These are phyloP conservation scores for Drosophila siamana DNA, from an alignment of 2,888 invertebrate genomes.

Conservation along the genomic window DNA sequence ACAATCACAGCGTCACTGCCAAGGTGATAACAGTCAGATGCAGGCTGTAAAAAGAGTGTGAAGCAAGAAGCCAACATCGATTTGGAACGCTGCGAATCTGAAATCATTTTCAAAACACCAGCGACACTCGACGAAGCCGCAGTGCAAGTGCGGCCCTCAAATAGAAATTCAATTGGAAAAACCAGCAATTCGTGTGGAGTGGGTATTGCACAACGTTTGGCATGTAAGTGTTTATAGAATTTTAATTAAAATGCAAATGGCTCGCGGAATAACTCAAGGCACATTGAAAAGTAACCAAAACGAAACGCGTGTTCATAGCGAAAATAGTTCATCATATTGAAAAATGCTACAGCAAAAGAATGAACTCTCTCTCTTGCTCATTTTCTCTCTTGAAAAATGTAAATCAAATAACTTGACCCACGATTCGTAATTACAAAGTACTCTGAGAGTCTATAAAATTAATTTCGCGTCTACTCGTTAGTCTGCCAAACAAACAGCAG, in stretches of 20 bases:
- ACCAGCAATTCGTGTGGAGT: constrained; percentile 10
- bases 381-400: not conserved
- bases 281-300: not conserved
- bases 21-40: constrained; percentile 55
- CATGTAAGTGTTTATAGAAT: constrained; percentile 39
- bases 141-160: constrained; percentile 3
- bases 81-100: constrained; percentile 30
- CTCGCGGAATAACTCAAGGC: not conserved
- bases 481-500: no score
- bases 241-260: not conserved
- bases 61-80: constrained; percentile 26
- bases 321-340: not conserved
- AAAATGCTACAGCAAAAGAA: not conserved
- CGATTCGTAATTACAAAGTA: not conserved
- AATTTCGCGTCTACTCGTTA: constrained; percentile 6
- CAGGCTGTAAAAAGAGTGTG: constrained; percentile 29
- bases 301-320: not conserved
- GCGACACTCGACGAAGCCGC: constrained; percentile 25
- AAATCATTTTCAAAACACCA: constrained; percentile 50
- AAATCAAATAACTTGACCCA: not conserved
- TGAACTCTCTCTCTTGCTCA: not conserved
- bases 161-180: not conserved
- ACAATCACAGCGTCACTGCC: constrained; percentile 31
- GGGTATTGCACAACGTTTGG: constrained; percentile 11
- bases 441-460: not conserved